A percentile compares a stretch with the other conserved stretches of the same genome.
Evolutionary conservation across 2,797 vertebrate species (phyloP).

Genomic region (Falco naumanni): DNA sequence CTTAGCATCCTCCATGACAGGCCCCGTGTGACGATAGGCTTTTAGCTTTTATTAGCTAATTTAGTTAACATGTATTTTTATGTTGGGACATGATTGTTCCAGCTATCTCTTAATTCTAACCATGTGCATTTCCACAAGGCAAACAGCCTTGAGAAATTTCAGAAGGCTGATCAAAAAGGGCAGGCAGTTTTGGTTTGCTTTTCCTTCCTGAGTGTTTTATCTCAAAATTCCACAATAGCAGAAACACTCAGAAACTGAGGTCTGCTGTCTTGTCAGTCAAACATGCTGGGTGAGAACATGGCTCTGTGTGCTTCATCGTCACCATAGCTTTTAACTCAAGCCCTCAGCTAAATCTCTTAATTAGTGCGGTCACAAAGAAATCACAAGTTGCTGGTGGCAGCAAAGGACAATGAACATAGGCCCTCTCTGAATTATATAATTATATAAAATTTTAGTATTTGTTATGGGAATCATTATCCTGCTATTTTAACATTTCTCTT

Average conservation of each 20-base stretch:
- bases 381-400: background rate
- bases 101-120: background rate
- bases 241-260: background rate
- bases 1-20: background rate
- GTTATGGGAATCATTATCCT: background rate
- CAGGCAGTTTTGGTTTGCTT: background rate
- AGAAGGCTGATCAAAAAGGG: background rate
- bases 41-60: background rate
- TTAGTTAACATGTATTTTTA: background rate
- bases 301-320: background rate
- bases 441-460: background rate
- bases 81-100: background rate
- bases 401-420: background rate
- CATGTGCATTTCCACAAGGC: background rate
- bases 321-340: background rate
- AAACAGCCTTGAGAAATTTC: background rate
- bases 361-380: background rate
- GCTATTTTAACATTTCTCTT: background rate
- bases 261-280: background rate
- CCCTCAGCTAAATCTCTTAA: background rate
- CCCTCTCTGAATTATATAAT: background rate
- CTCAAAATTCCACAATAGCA: background rate
- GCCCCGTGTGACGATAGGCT: fast-evolving
- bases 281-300: background rate
- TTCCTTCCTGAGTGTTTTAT: background rate